Percentiles rank a stretch among this genome's conserved stretches.
These are phyloP conservation scores for Rutpela maculata DNA, from an alignment of 2,888 invertebrate genomes.

Conservation along the genomic window DNA sequence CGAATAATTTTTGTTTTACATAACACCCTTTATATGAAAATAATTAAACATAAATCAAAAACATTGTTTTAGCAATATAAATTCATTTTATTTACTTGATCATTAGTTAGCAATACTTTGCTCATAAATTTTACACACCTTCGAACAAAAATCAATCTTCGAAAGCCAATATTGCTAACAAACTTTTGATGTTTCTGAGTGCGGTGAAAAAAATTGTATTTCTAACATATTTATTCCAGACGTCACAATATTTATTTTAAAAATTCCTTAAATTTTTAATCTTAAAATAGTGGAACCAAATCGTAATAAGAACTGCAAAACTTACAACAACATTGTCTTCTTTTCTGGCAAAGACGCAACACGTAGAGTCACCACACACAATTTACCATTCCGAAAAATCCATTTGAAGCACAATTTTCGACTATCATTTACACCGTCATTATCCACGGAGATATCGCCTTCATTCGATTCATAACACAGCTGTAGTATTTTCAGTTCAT, in stretches of 20 bases:
- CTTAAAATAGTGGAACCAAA: not conserved
- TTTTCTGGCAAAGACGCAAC: not conserved
- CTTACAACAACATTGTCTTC: not conserved
- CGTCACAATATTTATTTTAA: not conserved
- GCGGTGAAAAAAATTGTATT: too few species aligned
- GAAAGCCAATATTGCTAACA: too few species aligned
- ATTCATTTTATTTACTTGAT: too few species aligned
- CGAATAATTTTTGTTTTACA: too few species aligned
- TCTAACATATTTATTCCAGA: not conserved
- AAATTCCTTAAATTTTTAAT: not conserved
- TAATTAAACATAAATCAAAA: too few species aligned
- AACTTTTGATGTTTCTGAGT: too few species aligned
- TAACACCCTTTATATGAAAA: too few species aligned
- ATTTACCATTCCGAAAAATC: not conserved
- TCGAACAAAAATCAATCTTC: too few species aligned
- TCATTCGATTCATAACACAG: slow-evolving; percentile 25
- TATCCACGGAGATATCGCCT: not conserved
- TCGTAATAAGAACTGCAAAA: not conserved
- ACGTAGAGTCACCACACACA: not conserved
- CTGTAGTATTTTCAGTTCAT: slow-evolving; percentile 30
- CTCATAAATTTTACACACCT: too few species aligned
- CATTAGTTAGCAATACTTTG: too few species aligned
- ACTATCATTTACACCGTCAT: not conserved
- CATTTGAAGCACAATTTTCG: not conserved
- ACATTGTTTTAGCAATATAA: too few species aligned